Conservation (phyloP, 2,888 invertebrate species). For the Eutolmus rufibarbis region DNA sequence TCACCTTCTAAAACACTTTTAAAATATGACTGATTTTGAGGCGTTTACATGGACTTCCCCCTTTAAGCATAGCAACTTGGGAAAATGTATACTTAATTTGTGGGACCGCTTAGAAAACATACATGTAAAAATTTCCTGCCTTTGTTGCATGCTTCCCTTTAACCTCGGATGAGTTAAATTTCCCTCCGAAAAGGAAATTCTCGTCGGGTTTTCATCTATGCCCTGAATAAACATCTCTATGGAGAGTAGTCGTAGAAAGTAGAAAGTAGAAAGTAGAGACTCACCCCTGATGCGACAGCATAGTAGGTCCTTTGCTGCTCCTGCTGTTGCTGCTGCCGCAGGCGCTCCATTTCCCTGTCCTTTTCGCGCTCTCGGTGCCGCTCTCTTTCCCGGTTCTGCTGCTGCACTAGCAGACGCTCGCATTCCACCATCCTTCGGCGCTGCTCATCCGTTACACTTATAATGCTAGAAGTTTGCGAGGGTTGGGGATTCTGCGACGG, state of each 20-base stretch:
- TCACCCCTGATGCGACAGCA: slow-evolving; percentile 45
- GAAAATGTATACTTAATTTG: too few relatives aligned
- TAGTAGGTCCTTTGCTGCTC: slow-evolving; percentile 55
- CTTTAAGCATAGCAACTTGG: too few relatives aligned
- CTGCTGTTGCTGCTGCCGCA: slow-evolving; percentile 51
- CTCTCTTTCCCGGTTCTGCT: slow-evolving; percentile 34
- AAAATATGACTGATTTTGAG: too few relatives aligned
- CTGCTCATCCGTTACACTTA: slow-evolving; percentile 44
- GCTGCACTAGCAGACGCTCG: slow-evolving; percentile 42
- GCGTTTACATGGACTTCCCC: too few relatives aligned
- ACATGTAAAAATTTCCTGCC: too few relatives aligned
- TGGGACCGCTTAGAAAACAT: too few relatives aligned
- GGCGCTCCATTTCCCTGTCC: slow-evolving; percentile 44
- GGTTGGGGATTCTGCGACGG: slow-evolving; percentile 32
- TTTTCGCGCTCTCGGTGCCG: slow-evolving; percentile 46
- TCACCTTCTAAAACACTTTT: too few relatives aligned
- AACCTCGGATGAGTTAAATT: not conserved
- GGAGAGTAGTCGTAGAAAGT: not conserved
- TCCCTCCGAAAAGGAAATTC: not conserved
- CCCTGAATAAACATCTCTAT: not conserved
- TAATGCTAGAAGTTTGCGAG: slow-evolving; percentile 41
- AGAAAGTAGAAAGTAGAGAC: not conserved
- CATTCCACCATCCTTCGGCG: slow-evolving; percentile 46
- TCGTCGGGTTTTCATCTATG: not conserved
- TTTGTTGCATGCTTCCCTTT: too few relatives aligned